These are phyloP conservation scores for Anomalospiza imberbis DNA, from an alignment of 2,797 vertebrate genomes.

Conservation along the genomic window DNA sequence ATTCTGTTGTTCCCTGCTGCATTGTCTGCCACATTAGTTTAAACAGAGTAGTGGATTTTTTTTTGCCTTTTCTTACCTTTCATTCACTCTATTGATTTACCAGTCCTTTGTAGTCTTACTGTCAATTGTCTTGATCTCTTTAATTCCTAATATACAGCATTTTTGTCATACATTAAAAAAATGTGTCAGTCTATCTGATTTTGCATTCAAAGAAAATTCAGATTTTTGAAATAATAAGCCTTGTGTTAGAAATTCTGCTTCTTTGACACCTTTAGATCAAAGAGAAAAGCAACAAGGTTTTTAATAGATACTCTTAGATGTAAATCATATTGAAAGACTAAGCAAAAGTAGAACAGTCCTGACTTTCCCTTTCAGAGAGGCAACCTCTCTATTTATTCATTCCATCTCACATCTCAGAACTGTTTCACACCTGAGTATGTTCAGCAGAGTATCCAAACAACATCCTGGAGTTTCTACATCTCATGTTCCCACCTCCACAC, in stretches of 20 bases:
- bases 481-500: background rate
- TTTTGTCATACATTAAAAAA: conserved; percentile 60
- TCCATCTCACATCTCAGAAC: background rate
- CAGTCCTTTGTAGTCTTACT: conserved; percentile 39
- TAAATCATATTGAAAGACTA: conserved; percentile 1
- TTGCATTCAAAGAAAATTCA: conserved; percentile 41
- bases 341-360: conserved; percentile 30
- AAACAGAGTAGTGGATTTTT: background rate
- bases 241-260: conserved; percentile 20
- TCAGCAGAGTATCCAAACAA: background rate
- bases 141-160: conserved; percentile 50
- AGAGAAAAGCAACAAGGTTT: conserved; percentile 45
- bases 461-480: background rate
- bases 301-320: conserved; percentile 52
- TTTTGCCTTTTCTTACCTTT: background rate
- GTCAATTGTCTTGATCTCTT: conserved; percentile 62
- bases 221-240: conserved; percentile 63
- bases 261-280: conserved; percentile 63
- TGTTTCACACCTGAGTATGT: background rate
- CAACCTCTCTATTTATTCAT: background rate
- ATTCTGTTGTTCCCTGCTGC: background rate
- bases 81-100: conserved; percentile 44
- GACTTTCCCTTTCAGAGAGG: background rate
- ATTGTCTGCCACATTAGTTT: background rate
- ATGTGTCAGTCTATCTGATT: conserved; percentile 52